These are phyloP conservation scores for Platichthys stellatus DNA, from an alignment of 2,113 vertebrate genomes.

Conservation along the genomic window DNA sequence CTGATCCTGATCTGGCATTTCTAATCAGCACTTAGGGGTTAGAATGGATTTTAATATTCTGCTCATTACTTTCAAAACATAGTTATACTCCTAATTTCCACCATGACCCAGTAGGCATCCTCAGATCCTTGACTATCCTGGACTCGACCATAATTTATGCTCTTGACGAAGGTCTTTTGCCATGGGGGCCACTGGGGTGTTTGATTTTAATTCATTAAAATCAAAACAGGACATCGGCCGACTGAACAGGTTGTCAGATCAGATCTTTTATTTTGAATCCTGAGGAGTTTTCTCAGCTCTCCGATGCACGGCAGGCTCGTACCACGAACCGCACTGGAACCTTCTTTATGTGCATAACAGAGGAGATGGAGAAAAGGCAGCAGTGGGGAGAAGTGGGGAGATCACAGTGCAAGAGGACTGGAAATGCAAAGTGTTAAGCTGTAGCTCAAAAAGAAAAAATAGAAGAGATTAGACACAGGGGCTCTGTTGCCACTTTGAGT, in stretches of 20 bases:
- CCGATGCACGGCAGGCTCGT: constrained; percentile 28
- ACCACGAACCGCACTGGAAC: constrained; percentile 37
- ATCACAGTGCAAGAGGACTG: constrained; percentile 42
- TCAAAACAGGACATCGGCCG: constrained; percentile 61
- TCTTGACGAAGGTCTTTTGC: constrained; percentile 29
- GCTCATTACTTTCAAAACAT: constrained; percentile 36
- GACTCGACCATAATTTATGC: constrained; percentile 38
- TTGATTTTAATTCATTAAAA: constrained; percentile 71
- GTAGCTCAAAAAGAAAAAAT: constrained; percentile 40
- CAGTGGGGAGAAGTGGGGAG: not conserved
- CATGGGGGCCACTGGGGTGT: constrained; percentile 7
- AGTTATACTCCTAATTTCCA: constrained; percentile 34
- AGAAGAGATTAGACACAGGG: constrained; percentile 48
- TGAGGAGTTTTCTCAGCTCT: constrained; percentile 32
- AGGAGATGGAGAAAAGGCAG: constrained; percentile 33
- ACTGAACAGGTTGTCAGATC: constrained; percentile 63
- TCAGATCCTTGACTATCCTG: constrained; percentile 25
- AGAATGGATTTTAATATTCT: constrained; percentile 49
- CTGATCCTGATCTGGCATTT: not conserved
- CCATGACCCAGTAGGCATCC: constrained; percentile 38
- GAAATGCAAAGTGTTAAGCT: constrained; percentile 54
- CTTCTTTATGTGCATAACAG: constrained; percentile 45
- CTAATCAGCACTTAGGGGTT: not conserved
- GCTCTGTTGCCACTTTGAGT: constrained; percentile 51
- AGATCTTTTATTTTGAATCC: constrained; percentile 47